These are phyloP conservation scores for Thripadectes ignobilis DNA, from an alignment of 2,797 vertebrate species.

Conservation along the genomic window DNA sequence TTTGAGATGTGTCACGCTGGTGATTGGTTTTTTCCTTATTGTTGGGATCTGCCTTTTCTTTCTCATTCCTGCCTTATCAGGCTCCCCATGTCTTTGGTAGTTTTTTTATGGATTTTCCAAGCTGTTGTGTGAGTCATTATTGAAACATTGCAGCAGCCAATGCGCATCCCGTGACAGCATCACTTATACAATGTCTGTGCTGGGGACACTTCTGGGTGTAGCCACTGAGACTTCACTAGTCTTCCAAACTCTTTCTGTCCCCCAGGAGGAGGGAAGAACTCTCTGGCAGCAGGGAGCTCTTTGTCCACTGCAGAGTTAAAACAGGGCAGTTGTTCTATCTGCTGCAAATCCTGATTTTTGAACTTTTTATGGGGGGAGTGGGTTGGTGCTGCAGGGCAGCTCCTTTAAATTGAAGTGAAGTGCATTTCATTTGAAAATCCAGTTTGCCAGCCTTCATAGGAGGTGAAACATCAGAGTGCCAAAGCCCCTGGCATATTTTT, in stretches of 20 bases:
- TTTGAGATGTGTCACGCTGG: not conserved
- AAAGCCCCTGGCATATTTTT: not conserved
- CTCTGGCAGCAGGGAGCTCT: not conserved
- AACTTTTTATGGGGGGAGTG: accelerated
- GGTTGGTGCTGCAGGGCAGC: not conserved
- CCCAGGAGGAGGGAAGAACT: not conserved
- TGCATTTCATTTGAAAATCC: not conserved
- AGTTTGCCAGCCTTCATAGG: not conserved
- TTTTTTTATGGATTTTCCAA: conserved; percentile 57
- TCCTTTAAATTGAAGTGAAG: not conserved
- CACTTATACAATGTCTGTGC: conserved; percentile 51
- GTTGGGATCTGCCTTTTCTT: not conserved
- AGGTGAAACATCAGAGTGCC: not conserved
- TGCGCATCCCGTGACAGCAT: conserved; percentile 55
- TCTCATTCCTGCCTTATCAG: conserved; percentile 8
- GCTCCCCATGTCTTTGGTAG: not conserved
- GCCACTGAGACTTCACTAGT: not conserved
- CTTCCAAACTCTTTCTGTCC: conserved; percentile 25
- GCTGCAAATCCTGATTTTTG: not conserved
- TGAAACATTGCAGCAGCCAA: conserved; percentile 61
- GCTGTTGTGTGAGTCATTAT: conserved; percentile 67
- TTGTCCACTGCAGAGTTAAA: not conserved
- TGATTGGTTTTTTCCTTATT: not conserved
- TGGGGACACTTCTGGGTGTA: conserved; percentile 52
- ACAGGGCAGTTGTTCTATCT: not conserved